A percentile compares a stretch with the other conserved stretches of the same genome.
These are phyloP conservation scores for Dasysyrphus tricinctus DNA, from an alignment of 2,888 invertebrate species.

Conservation along the genomic window DNA sequence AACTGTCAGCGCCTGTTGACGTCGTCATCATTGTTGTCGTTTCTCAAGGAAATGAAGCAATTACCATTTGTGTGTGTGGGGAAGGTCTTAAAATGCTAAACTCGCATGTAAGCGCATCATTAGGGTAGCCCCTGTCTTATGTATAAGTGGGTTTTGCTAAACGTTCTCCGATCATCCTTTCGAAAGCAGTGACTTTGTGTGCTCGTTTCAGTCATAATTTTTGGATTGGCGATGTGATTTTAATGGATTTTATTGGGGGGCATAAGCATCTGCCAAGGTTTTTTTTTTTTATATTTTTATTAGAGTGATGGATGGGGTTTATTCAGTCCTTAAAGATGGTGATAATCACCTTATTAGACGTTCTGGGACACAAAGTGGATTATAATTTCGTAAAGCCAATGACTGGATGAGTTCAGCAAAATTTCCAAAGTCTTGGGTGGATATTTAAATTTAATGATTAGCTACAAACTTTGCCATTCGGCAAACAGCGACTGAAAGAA, in stretches of 20 bases:
- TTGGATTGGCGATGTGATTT: slow-evolving; percentile 53
- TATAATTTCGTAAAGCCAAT: slow-evolving; percentile 21
- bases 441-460: slow-evolving; percentile 50
- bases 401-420: slow-evolving; percentile 30
- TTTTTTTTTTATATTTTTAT: slow-evolving; percentile 5
- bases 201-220: slow-evolving; percentile 48
- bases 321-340: slow-evolving; percentile 20
- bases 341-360: slow-evolving; percentile 52
- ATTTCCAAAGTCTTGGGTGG: neutral
- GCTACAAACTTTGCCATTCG: slow-evolving; percentile 11
- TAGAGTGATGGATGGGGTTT: slow-evolving; percentile 12
- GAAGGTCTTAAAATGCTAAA: slow-evolving; percentile 54
- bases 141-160: slow-evolving; percentile 69
- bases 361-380: slow-evolving; percentile 35
- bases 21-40: slow-evolving; percentile 12
- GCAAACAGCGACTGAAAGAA: neutral
- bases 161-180: slow-evolving; percentile 56
- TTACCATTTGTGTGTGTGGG: slow-evolving; percentile 47
- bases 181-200: slow-evolving; percentile 43
- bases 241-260: slow-evolving; percentile 41
- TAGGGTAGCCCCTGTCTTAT: slow-evolving; percentile 26
- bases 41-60: slow-evolving; percentile 67
- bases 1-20: slow-evolving; percentile 60
- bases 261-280: slow-evolving; percentile 41
- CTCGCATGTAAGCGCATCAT: slow-evolving; percentile 67